Percentiles rank a stretch among this genome's conserved stretches.
These are phyloP conservation scores for Drosophila rellima DNA, from an alignment of 2,888 invertebrate species.

Conservation along the genomic window DNA sequence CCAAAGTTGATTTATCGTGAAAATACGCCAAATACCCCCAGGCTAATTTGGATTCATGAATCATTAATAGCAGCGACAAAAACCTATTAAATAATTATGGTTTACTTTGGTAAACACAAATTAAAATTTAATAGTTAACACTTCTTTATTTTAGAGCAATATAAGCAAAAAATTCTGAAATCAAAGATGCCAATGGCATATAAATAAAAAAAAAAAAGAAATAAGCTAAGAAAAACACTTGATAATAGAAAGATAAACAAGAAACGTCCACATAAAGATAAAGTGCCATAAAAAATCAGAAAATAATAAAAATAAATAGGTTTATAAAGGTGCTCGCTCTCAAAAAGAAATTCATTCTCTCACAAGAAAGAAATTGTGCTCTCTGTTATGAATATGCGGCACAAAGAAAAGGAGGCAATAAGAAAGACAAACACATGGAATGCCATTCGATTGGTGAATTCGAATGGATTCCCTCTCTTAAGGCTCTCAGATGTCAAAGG, in stretches of 20 bases:
- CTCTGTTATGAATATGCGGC: constrained; percentile 74
- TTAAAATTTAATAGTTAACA: no score
- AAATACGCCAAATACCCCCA: constrained; percentile 23
- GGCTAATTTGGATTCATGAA: constrained; percentile 47
- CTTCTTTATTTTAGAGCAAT: no score
- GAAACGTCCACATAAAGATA: not conserved
- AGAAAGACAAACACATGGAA: constrained; percentile 30
- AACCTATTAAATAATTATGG: no score
- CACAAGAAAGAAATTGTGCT: not conserved
- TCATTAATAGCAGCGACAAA: constrained; percentile 28
- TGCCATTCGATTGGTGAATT: constrained; percentile 15
- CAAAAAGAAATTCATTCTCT: not conserved
- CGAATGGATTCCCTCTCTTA: constrained; percentile 44
- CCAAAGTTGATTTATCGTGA: constrained; percentile 30
- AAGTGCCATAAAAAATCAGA: constrained; percentile 7
- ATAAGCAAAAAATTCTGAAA: constrained; percentile 2
- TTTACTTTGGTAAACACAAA: not conserved
- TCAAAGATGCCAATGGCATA: not conserved
- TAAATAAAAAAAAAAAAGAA: not conserved
- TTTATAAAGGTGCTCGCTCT: not conserved
- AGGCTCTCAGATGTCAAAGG: not conserved
- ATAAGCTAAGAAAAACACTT: not conserved
- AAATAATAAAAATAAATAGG: constrained; percentile 1
- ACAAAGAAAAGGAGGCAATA: constrained; percentile 52
- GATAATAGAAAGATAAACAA: not conserved